Conservation (phyloP, 2,888 invertebrate genomes). For the Tipula confusa region DNA sequence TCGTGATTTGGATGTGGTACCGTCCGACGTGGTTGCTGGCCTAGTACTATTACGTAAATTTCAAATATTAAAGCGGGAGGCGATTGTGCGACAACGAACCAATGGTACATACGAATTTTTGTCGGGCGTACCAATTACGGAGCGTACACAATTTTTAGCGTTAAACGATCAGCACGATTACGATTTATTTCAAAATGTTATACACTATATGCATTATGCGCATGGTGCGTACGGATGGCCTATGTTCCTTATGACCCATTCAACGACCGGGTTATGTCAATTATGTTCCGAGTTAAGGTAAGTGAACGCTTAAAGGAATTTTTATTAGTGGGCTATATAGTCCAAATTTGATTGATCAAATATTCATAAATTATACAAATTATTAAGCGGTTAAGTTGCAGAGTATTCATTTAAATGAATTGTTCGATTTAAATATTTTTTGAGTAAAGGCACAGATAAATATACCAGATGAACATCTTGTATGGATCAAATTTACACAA, state of each 20-base stretch:
- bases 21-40: slow-evolving; percentile 82
- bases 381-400: no score
- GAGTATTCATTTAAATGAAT: no score
- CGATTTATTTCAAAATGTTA: slow-evolving; percentile 61
- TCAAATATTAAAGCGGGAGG: slow-evolving; percentile 72
- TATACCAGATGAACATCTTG: no score
- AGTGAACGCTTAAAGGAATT: slow-evolving; percentile 36
- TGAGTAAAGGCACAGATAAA: no score
- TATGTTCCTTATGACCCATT: slow-evolving; percentile 70
- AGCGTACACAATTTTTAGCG: slow-evolving; percentile 73
- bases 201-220: slow-evolving; percentile 81
- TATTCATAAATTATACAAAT: no score
- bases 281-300: slow-evolving; percentile 65
- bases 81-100: slow-evolving; percentile 67
- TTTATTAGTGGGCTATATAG: neutral
- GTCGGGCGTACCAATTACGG: slow-evolving; percentile 78
- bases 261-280: slow-evolving; percentile 65
- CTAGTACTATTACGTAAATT: slow-evolving; percentile 72
- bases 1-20: slow-evolving; percentile 81
- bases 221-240: slow-evolving; percentile 87
- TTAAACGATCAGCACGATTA: slow-evolving; percentile 68
- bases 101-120: slow-evolving; percentile 82
- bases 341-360: no score
- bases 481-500: no score
- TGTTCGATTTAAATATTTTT: no score